Percentiles rank a stretch among this genome's conserved stretches.
phyloP scores from a whole-genome alignment of 2,113 vertebrate genomes.

The Morphnarchus princeps region DNA sequence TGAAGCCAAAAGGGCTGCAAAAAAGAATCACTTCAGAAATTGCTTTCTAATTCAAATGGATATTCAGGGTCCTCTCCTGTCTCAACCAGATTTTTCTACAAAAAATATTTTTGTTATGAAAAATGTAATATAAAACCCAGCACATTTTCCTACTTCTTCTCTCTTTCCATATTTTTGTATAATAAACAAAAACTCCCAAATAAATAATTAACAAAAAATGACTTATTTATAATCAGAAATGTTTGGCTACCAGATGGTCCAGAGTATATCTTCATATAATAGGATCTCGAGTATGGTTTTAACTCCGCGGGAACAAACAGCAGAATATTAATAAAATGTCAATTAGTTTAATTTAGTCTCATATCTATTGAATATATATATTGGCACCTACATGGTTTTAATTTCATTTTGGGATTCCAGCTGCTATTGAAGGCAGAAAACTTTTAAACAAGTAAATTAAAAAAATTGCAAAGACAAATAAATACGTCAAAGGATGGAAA shows the following conservation, averaged over 20 bases:
- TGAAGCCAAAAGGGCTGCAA: background rate
- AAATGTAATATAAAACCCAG: slow-evolving; percentile 4
- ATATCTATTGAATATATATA: slow-evolving; percentile 68
- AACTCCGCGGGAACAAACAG: slow-evolving; percentile 75
- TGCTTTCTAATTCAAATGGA: background rate
- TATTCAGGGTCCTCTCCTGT: background rate
- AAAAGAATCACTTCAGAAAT: background rate
- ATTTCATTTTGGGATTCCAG: slow-evolving; percentile 66
- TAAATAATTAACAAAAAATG: slow-evolving; percentile 69
- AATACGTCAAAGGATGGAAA: background rate
- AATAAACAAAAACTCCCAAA: slow-evolving; percentile 62
- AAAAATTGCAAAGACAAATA: background rate
- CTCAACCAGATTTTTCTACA: background rate
- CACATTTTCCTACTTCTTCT: background rate
- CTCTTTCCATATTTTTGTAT: slow-evolving; percentile 42
- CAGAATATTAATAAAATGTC: slow-evolving; percentile 82
- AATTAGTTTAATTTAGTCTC: slow-evolving; percentile 80
- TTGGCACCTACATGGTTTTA: slow-evolving; percentile 72
- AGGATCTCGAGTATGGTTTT: slow-evolving; percentile 58
- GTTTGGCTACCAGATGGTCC: slow-evolving; percentile 74
- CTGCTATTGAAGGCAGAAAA: slow-evolving; percentile 34
- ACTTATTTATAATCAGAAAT: slow-evolving; percentile 77
- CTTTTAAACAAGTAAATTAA: slow-evolving; percentile 21
- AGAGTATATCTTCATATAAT: slow-evolving; percentile 70
- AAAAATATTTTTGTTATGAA: background rate